Evolutionary conservation across 2,113 vertebrate genomes (phyloP).

Genomic region (Malurus melanocephalus): DNA sequence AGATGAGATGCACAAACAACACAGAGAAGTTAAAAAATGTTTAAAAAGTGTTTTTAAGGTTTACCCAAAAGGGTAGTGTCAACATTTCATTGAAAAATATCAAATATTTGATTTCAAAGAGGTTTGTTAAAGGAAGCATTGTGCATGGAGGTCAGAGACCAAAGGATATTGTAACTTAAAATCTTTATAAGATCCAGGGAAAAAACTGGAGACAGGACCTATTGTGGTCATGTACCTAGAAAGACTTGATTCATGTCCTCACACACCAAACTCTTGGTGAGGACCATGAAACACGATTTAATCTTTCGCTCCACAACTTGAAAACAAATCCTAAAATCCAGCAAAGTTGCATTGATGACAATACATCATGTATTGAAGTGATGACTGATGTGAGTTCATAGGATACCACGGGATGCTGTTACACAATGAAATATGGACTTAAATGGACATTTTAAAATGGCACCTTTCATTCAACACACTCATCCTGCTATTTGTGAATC

Average conservation of each 20-base stretch:
- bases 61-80: neutral
- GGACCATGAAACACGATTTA: neutral
- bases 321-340: neutral
- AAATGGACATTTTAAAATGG: neutral
- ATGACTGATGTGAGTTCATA: neutral
- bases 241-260: neutral
- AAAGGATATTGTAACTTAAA: neutral
- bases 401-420: neutral
- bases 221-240: neutral
- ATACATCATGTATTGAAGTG: neutral
- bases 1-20: neutral
- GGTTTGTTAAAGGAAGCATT: neutral
- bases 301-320: neutral
- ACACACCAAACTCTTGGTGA: neutral
- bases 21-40: neutral
- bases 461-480: neutral
- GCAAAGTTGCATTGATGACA: neutral
- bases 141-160: neutral
- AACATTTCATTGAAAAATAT: neutral
- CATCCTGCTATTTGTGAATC: neutral
- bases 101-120: neutral
- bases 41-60: neutral
- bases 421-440: neutral
- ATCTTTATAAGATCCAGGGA: neutral
- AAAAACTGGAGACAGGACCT: accelerated